Percentiles rank a stretch among this genome's conserved stretches.
Conservation (phyloP, 1,140 invertebrate species). For the Hydropsyche tenuis region DNA sequence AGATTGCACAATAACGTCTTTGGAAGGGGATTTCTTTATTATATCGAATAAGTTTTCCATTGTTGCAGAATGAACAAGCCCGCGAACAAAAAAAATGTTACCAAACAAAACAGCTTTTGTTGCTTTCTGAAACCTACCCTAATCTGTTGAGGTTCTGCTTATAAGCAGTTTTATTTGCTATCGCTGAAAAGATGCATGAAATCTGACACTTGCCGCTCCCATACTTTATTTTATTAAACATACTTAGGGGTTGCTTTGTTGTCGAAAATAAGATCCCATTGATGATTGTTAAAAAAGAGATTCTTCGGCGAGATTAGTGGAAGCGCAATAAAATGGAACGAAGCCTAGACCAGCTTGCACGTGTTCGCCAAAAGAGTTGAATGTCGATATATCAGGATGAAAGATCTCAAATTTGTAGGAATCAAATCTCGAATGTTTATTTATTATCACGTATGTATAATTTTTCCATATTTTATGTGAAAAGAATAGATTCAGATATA, state of each 20-base stretch:
- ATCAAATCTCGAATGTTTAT: too few species aligned
- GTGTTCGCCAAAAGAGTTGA: constrained; percentile 30
- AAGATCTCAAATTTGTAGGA: too few species aligned
- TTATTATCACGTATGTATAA: too few species aligned
- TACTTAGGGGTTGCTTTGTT: constrained; percentile 35
- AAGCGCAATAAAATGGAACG: constrained; percentile 28
- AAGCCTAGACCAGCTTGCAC: constrained; percentile 12
- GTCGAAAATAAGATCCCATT: constrained; percentile 35
- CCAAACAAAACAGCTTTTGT: constrained; percentile 35
- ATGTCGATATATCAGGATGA: too few species aligned
- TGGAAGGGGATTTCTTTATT: constrained; percentile 12
- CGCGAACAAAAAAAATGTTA: constrained; percentile 32
- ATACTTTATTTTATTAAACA: constrained; percentile 41
- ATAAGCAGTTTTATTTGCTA: constrained; percentile 28
- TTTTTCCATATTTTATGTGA: too few species aligned
- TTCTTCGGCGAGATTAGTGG: constrained; percentile 29
- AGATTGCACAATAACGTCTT: constrained; percentile 22
- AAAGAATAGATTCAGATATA: too few species aligned
- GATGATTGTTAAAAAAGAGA: constrained; percentile 31
- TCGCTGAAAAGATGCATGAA: constrained; percentile 35
- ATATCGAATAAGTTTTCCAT: constrained; percentile 14
- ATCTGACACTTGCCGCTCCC: constrained; percentile 32
- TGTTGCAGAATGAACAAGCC: constrained; percentile 12
- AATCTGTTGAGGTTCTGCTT: constrained; percentile 34
- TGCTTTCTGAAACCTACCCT: constrained; percentile 16